Conservation (phyloP, 2,797 vertebrate species). For the Malurus leucopterus region DNA sequence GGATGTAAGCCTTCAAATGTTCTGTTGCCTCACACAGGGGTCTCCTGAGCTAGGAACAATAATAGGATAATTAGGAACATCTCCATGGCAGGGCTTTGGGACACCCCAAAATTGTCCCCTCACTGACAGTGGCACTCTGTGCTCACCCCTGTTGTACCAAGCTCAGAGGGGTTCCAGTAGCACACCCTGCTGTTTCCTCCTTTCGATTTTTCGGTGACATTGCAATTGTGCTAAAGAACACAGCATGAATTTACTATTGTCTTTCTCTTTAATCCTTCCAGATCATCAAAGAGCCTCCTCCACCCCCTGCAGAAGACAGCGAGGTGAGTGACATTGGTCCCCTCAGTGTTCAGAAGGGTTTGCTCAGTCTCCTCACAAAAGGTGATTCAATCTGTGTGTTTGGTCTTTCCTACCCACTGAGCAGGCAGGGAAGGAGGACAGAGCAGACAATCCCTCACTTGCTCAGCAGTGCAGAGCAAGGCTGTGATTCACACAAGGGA, state of each 20-base stretch:
- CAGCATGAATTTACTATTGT: neutral
- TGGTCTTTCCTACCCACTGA: neutral
- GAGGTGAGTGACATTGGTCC: slow-evolving; percentile 78
- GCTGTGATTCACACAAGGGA: neutral
- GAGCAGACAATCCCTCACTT: neutral
- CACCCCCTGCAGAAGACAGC: slow-evolving; percentile 86
- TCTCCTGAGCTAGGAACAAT: too few species aligned
- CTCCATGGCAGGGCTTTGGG: neutral
- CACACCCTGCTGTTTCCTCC: neutral
- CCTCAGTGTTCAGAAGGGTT: neutral
- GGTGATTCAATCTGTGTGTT: too few species aligned
- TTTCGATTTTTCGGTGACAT: accelerated
- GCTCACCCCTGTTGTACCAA: accelerated
- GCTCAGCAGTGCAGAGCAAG: neutral
- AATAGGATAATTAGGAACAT: neutral
- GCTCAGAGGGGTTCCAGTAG: neutral
- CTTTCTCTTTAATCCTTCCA: slow-evolving; percentile 55
- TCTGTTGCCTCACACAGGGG: neutral
- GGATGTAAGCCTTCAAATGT: neutral
- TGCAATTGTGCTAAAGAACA: neutral
- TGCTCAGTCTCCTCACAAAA: neutral
- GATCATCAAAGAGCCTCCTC: slow-evolving; percentile 94
- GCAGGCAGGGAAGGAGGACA: neutral
- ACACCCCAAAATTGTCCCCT: neutral
- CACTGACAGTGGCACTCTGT: neutral